These are phyloP conservation scores for Paradoxurus hermaphroditus DNA, from an alignment of 2,113 vertebrate species.

Conservation along the genomic window DNA sequence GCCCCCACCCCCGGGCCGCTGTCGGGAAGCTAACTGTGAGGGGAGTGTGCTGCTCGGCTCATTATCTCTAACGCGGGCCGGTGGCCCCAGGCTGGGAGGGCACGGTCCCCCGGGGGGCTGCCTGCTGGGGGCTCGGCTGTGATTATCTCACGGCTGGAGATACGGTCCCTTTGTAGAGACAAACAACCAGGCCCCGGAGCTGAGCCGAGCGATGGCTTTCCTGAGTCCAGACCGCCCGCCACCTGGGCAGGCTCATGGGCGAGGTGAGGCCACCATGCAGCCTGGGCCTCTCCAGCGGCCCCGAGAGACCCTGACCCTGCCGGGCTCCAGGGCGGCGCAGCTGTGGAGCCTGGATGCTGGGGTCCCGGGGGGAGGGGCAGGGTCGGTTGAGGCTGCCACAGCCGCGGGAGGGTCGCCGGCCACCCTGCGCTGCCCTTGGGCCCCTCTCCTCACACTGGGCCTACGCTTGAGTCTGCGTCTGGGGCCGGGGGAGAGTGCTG, in stretches of 20 bases:
- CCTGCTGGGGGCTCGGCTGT: not conserved
- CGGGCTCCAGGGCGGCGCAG: not conserved
- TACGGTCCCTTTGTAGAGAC: not conserved
- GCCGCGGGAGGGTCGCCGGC: not conserved
- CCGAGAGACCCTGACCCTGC: not conserved
- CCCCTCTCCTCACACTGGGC: not conserved
- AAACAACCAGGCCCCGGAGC: not conserved
- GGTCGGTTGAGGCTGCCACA: not conserved
- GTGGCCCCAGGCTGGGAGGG: not conserved
- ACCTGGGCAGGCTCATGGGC: not conserved
- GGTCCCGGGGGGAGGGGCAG: not conserved
- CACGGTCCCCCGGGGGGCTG: accelerated
- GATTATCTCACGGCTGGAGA: not conserved
- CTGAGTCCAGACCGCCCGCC: accelerated
- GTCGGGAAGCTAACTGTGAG: not conserved
- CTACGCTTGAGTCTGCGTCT: not conserved
- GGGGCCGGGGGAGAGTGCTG: accelerated
- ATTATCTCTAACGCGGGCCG: not conserved
- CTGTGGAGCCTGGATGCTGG: not conserved
- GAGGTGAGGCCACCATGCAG: not conserved
- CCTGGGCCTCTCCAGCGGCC: not conserved
- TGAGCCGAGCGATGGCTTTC: not conserved
- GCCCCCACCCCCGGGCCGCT: not conserved
- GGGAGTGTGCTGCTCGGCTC: accelerated
- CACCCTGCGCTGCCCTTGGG: not conserved